A percentile compares a stretch with the other conserved stretches of the same genome.
Evolutionary conservation across 1,140 invertebrate species (phyloP).

Genomic region (Lucilia sericata): DNA sequence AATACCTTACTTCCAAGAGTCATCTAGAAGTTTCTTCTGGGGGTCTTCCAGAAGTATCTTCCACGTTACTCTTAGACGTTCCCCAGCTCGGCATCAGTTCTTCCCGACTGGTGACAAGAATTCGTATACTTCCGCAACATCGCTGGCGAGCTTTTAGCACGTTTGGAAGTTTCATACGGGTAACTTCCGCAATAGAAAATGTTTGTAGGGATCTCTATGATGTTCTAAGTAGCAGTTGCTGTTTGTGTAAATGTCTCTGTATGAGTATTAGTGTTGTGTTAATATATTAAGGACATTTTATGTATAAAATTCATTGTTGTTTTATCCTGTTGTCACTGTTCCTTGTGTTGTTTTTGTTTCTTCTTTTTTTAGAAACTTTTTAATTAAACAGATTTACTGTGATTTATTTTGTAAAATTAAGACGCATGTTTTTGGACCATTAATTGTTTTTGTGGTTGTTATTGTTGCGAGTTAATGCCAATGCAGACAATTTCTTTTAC

Average conservation of each 20-base stretch:
- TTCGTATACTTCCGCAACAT: too few species aligned
- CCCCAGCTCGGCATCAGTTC: too few species aligned
- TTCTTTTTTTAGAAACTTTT: not conserved
- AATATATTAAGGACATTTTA: constrained; percentile 12
- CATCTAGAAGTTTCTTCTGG: too few species aligned
- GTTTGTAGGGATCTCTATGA: too few species aligned
- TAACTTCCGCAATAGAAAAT: too few species aligned
- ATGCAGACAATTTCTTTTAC: not conserved
- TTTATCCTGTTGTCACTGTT: not conserved
- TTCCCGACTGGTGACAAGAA: too few species aligned
- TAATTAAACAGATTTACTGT: constrained; percentile 29
- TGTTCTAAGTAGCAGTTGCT: too few species aligned
- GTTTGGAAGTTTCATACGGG: too few species aligned
- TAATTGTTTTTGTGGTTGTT: constrained; percentile 24
- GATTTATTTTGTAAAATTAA: constrained; percentile 22
- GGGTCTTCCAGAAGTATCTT: too few species aligned
- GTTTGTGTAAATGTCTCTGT: not conserved
- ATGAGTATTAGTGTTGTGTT: not conserved
- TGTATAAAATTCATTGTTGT: not conserved
- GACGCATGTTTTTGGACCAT: constrained; percentile 21
- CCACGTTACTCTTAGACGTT: too few species aligned
- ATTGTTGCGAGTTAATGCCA: constrained; percentile 26
- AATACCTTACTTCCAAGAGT: too few species aligned
- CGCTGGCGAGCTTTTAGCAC: too few species aligned
- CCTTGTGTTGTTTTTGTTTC: not conserved